Evolutionary conservation across 2,797 vertebrate genomes (phyloP), one percentile per base, ranked within the genome.

Genomic region (Silurus lanzhouensis): DNA sequence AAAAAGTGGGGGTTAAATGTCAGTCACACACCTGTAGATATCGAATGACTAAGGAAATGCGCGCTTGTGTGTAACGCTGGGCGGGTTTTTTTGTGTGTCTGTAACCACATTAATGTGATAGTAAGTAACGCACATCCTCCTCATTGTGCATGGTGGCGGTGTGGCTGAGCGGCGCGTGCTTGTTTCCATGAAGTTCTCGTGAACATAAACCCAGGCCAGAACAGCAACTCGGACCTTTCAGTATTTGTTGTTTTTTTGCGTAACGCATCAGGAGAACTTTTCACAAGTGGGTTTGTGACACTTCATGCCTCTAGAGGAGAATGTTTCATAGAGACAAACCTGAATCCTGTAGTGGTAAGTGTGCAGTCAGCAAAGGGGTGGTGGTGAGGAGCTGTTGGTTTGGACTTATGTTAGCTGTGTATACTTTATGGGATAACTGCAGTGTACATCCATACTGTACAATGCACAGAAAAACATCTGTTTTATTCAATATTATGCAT

Each of bases 251-350:
- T 38, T 38, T 67, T 61, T 87, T 84, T 87, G 83, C 63, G 83
- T 76, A 81, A 86, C 27, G 2, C 60, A 22, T 48, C 67, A 83
- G 82, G 76, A 86, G 48, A 80, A 80, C 57, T 74, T 80, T 74
- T 60, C 22, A 83, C 46, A 80, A 77, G 52, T 20, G 57, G 46
- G 66, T 44, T 44, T 58, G 27, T 80, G 19, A 20, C 66, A 66
- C 5, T 64, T 57, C n/a, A 44, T 3, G 77, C 60, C 27, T 15
- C 57, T 84, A 67, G 22, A 84, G 70, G 70, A 87, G 74, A 70
- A 87, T 83, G 76, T 61, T 87, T 67, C 2, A 27, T 81, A 44
- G 10, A 81, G 68, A n/a, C 20, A 80, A 81, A 71, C 6, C 58
- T 38, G 77, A 52, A 63, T 67, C 38, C 38, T 61, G 60, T 17